Conservation (phyloP, 2,888 invertebrate genomes). For the Tholera decimalis region DNA sequence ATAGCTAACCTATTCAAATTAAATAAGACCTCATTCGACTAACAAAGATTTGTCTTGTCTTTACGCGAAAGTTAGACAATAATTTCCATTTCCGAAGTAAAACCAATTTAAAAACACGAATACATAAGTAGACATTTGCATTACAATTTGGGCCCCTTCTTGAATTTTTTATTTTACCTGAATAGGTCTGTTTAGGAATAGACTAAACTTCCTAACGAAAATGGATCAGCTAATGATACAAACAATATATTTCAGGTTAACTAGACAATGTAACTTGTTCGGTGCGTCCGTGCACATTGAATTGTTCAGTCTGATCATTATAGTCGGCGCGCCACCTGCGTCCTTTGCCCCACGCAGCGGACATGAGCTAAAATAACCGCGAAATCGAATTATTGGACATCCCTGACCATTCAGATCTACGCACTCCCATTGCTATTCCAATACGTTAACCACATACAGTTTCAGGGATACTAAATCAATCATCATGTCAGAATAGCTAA, state of each 20-base stretch:
- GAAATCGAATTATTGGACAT: conserved; percentile 88
- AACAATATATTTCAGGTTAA: conserved; percentile 54
- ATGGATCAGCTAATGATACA: conserved; percentile 15
- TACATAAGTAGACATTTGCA: conserved; percentile 84
- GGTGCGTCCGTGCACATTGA: conserved; percentile 63
- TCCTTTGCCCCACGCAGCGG: conserved; percentile 74
- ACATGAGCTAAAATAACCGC: conserved; percentile 87
- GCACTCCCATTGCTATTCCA: conserved; percentile 78
- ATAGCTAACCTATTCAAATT: conserved; percentile 75
- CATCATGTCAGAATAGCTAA: conserved; percentile 65
- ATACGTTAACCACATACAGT: conserved; percentile 76
- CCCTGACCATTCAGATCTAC: conserved; percentile 81
- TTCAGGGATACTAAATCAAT: conserved; percentile 72
- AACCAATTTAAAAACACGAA: conserved; percentile 84
- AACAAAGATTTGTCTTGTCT: conserved; percentile 76
- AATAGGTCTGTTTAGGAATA: conserved; percentile 45
- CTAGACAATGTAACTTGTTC: conserved; percentile 46
- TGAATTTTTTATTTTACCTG: conserved; percentile 73
- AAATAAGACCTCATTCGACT: conserved; percentile 77
- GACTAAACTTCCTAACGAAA: conserved; percentile 30
- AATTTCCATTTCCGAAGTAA: conserved; percentile 86
- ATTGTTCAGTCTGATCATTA: conserved; percentile 82
- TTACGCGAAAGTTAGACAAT: conserved; percentile 82
- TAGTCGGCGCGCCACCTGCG: conserved; percentile 82
- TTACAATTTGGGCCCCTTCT: conserved; percentile 76